Base-by-base conservation (phyloP, 2,888 invertebrate species). In the Polylopha cassiicola region DNA sequence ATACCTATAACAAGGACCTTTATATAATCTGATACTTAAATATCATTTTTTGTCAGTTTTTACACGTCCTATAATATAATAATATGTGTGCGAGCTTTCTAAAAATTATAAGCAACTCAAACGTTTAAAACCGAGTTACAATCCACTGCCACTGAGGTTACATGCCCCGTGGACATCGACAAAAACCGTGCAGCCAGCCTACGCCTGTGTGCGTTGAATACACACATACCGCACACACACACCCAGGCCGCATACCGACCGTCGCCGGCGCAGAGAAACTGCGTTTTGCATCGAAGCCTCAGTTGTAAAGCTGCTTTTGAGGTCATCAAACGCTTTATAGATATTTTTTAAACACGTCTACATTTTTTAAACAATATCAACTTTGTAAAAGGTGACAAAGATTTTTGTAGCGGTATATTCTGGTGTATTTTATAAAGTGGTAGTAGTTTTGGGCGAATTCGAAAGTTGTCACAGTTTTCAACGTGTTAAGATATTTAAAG, bases 151-250 rank as follows among this genome's bases (percentile, higher is more conserved):
- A 47, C 50, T 71, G 55, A 70, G 67, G 76, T 74, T 80, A 81
- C 74, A 79, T 85, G 84, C 84, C 84, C 84, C 68, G 80, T 82
- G 84, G 84, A 82, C 82, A 85, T 84, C 75, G 73, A 85, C 82
- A 85, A 85, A 85, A 85, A 85, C 80, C 80, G 74, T 80, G 80
- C 81, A 79, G 75, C 73, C 72, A 74, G 59, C 53, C 30, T 42
- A 22, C 28, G 20, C 21, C 7, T 46, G 63, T 65, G 68, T 72
- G 79, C 56, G 67, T 52, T n/a, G 58, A 39, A 41, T 60, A 45
- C 51, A 38, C 20, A 53, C 44, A 50, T n/a, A n/a, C n/a, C 41
- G 15, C 60, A 54, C 72, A 46, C 78, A 71, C 67, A 74, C 64
- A 58, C 2, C 2, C 36, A 38, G 37, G 21, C 41, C 78, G 79